These are phyloP conservation scores for Omphaloscelis lunosa DNA, from an alignment of 2,888 invertebrate species.

Conservation along the genomic window DNA sequence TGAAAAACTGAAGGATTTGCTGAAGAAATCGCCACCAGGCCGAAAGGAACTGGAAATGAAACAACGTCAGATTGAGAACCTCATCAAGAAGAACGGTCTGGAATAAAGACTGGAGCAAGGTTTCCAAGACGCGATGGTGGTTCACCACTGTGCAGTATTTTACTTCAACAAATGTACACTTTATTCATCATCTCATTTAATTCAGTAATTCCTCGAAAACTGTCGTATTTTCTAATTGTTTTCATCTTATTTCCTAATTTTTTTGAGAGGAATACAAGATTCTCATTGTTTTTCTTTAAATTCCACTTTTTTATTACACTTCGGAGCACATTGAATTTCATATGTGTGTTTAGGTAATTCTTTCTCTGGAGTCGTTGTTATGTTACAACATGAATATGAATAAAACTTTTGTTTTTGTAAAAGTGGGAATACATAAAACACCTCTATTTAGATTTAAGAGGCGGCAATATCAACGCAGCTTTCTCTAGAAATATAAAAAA, in stretches of 20 bases:
- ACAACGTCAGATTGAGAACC: slow-evolving; percentile 32
- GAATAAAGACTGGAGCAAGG: slow-evolving; percentile 7
- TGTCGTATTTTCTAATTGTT: background rate
- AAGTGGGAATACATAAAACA: background rate
- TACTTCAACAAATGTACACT: background rate
- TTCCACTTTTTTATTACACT: background rate
- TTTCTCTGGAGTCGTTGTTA: background rate
- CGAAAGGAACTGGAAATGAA: slow-evolving; percentile 34
- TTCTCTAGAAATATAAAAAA: slow-evolving; percentile 1
- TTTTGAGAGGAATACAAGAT: background rate
- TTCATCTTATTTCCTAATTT: background rate
- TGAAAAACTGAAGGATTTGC: slow-evolving; percentile 22
- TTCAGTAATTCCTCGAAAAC: background rate
- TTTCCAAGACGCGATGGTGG: background rate
- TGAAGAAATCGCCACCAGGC: slow-evolving; percentile 44
- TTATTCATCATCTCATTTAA: background rate
- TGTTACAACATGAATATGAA: background rate
- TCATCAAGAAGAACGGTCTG: slow-evolving; percentile 43
- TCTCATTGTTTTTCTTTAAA: no score
- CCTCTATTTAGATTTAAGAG: background rate
- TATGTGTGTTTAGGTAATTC: background rate
- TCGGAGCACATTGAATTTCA: background rate
- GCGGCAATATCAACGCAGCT: slow-evolving; percentile 4
- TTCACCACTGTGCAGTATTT: background rate
- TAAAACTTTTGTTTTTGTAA: slow-evolving; percentile 6